These are phyloP conservation scores for Ia io DNA, from an alignment of 2,113 vertebrate species.

Conservation along the genomic window DNA sequence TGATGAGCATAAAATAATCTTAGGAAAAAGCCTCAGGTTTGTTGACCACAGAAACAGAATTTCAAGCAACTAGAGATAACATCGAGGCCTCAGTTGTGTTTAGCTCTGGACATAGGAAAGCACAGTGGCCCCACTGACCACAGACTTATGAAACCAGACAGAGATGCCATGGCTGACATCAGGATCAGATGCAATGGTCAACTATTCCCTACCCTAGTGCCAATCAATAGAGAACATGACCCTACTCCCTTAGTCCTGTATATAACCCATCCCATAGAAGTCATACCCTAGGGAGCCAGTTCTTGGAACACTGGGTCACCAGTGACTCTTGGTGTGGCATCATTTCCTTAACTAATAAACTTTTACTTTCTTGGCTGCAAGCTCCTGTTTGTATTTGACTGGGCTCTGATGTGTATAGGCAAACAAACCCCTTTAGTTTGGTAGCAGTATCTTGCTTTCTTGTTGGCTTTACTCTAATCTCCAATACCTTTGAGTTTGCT, in stretches of 20 bases:
- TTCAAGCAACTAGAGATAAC: neutral
- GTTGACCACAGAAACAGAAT: neutral
- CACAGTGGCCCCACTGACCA: neutral
- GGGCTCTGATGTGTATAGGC: neutral
- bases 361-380: neutral
- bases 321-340: neutral
- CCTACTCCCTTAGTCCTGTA: neutral
- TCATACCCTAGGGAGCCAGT: neutral
- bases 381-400: neutral
- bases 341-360: neutral
- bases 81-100: neutral
- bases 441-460: neutral
- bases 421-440: neutral
- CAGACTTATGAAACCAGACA: neutral
- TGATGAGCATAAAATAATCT: neutral
- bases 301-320: neutral
- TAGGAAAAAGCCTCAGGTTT: neutral
- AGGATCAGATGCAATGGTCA: neutral
- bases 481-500: neutral
- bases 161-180: neutral
- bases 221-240: neutral
- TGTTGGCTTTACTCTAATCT: neutral
- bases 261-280: neutral
- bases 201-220: neutral
- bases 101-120: neutral